These are phyloP conservation scores for Cheirogaleus medius DNA, from an alignment of 2,113 vertebrate species.

Conservation along the genomic window DNA sequence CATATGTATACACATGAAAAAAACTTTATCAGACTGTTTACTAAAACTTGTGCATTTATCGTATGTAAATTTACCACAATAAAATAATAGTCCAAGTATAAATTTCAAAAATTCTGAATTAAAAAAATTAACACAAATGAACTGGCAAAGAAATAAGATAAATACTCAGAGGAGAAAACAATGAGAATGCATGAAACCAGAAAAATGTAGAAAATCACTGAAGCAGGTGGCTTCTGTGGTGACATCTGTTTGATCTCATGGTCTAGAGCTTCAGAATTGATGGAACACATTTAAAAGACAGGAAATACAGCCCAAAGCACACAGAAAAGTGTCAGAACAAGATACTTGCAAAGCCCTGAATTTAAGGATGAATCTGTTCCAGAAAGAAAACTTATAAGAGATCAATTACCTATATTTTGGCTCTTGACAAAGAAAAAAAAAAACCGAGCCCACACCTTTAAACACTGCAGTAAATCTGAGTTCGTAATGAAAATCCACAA, in stretches of 20 bases:
- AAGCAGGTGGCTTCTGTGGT: not conserved
- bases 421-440: not conserved
- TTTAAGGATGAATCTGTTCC: not conserved
- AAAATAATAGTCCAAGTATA: not conserved
- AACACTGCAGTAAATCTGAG: not conserved
- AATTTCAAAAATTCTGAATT: not conserved
- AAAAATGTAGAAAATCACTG: not conserved
- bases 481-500: slow-evolving; percentile 27
- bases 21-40: not conserved
- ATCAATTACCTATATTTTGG: not conserved
- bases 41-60: not conserved
- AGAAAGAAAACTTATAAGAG: not conserved
- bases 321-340: not conserved
- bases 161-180: not conserved
- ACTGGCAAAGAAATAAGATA: not conserved
- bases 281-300: not conserved
- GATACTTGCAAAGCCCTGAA: not conserved
- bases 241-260: not conserved
- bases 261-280: not conserved
- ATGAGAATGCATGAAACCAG: not conserved
- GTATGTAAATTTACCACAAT: not conserved
- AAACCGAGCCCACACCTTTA: not conserved
- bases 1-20: not conserved
- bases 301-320: not conserved
- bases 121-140: not conserved